Evolutionary conservation across 2,797 vertebrate genomes (phyloP).

Genomic region (Acipenser oxyrinchus): DNA sequence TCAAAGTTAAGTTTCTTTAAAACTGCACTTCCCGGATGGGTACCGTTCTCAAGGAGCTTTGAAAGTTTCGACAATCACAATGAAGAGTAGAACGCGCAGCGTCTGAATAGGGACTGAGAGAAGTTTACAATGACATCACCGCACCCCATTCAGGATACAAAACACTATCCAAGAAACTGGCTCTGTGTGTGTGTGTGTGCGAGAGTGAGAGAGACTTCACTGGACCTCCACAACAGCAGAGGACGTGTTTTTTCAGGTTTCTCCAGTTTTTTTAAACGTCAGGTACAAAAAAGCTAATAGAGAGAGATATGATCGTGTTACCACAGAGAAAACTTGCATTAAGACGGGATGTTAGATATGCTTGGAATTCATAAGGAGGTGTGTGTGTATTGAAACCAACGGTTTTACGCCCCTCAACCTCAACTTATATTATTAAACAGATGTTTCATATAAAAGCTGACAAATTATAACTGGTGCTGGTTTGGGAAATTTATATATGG

Average conservation of each 20-base stretch:
- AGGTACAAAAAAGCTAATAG: too few relatives aligned
- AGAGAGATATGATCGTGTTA: too few relatives aligned
- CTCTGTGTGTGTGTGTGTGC: background rate
- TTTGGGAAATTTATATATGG: too few relatives aligned
- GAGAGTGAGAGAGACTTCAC: background rate
- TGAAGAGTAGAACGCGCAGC: slow-evolving; percentile 35
- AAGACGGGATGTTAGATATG: too few relatives aligned
- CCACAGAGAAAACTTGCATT: too few relatives aligned
- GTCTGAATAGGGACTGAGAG: slow-evolving; percentile 42
- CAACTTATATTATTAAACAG: too few relatives aligned
- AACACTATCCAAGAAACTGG: background rate
- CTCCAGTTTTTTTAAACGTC: background rate
- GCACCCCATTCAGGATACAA: slow-evolving; percentile 36
- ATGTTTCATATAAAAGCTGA: too few relatives aligned
- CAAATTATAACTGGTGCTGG: too few relatives aligned
- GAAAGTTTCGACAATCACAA: background rate
- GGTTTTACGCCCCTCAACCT: too few relatives aligned
- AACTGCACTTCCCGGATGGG: background rate
- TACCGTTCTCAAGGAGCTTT: background rate
- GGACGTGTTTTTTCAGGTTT: slow-evolving; percentile 26
- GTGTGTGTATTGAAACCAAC: too few relatives aligned
- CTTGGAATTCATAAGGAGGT: too few relatives aligned
- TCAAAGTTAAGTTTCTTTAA: slow-evolving; percentile 12
- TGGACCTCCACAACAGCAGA: slow-evolving; percentile 36
- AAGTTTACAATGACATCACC: slow-evolving; percentile 69